Evolutionary conservation across 2,797 vertebrate genomes (phyloP).

Genomic region (Enteromius viviparus): DNA sequence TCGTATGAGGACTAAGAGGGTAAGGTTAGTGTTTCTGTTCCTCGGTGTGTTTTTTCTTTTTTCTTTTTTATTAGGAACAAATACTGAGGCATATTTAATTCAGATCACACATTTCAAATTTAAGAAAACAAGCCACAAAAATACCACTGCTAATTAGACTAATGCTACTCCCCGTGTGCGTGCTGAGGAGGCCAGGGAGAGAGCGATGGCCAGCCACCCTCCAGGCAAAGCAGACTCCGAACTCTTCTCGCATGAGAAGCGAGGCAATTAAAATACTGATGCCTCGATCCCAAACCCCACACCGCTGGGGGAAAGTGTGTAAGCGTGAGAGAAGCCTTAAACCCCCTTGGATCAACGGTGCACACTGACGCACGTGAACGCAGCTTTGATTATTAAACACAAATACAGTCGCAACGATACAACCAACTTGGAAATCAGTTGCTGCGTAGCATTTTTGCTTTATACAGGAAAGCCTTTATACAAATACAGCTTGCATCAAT

Average conservation of each 20-base stretch:
- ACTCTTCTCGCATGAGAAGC: conserved; percentile 54
- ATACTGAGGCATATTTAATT: conserved; percentile 82
- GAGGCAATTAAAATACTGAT: conserved; percentile 56
- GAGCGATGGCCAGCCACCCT: conserved; percentile 36
- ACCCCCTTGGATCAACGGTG: conserved; percentile 40
- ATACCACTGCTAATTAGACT: conserved; percentile 74
- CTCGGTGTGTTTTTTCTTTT: conserved; percentile 59
- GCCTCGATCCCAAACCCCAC: conserved; percentile 44
- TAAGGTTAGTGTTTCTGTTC: conserved; percentile 79
- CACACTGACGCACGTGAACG: conserved; percentile 21
- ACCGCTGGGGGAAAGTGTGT: conserved; percentile 39
- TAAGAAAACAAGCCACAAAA: conserved; percentile 82
- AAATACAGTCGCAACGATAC: conserved; percentile 30
- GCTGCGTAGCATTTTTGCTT: conserved; percentile 13
- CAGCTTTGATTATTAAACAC: conserved; percentile 41
- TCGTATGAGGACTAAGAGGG: conserved; percentile 84
- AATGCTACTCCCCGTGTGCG: conserved; percentile 64
- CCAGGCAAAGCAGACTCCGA: conserved; percentile 44
- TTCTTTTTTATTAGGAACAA: conserved; percentile 79
- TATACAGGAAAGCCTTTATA: neutral
- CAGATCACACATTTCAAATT: conserved; percentile 84
- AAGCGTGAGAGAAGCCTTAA: conserved; percentile 36
- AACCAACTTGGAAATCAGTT: conserved; percentile 10
- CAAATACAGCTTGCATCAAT: neutral
- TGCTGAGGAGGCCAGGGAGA: conserved; percentile 48